These are phyloP conservation scores for Elysia crispata DNA, from an alignment of 2,888 invertebrate species.

Conservation along the genomic window DNA sequence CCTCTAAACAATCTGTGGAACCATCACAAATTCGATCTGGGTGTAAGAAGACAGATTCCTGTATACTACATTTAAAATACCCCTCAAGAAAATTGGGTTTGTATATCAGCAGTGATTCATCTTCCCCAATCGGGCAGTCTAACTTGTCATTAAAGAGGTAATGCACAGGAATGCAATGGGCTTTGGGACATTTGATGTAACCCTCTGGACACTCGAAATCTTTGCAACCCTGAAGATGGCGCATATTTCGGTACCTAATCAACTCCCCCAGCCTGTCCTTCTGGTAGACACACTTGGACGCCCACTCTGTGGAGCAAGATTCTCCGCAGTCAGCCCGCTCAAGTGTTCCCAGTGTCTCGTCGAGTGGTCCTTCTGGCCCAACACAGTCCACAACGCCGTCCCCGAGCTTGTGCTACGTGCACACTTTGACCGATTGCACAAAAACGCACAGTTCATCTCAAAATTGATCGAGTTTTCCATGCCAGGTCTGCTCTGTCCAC, in stretches of 20 bases:
- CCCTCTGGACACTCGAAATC: slow-evolving; percentile 34
- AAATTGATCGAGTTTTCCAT: too few species aligned
- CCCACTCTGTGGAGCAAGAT: background rate
- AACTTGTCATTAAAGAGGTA: slow-evolving; percentile 24
- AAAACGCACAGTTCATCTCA: background rate
- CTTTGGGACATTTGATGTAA: slow-evolving; percentile 26
- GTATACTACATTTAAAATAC: background rate
- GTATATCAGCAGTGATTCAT: background rate
- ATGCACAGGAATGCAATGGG: slow-evolving; percentile 36
- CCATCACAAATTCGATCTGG: slow-evolving; percentile 41
- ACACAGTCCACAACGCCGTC: slow-evolving; percentile 20
- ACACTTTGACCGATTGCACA: slow-evolving; percentile 14
- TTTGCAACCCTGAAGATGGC: slow-evolving; percentile 22
- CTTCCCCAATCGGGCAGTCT: slow-evolving; percentile 38
- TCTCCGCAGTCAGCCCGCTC: background rate
- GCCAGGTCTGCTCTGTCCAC: too few species aligned
- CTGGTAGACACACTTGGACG: slow-evolving; percentile 28
- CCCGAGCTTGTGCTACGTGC: background rate
- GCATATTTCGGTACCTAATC: slow-evolving; percentile 32
- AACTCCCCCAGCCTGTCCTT: slow-evolving; percentile 36
- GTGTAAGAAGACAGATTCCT: slow-evolving; percentile 4
- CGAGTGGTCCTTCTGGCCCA: slow-evolving; percentile 22
- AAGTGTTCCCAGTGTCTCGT: slow-evolving; percentile 13
- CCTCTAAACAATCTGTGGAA: slow-evolving; percentile 6
- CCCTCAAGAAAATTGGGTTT: background rate